phyloP scores from a whole-genome alignment of 2,113 vertebrate genomes.

The Heteronetta atricapilla region DNA sequence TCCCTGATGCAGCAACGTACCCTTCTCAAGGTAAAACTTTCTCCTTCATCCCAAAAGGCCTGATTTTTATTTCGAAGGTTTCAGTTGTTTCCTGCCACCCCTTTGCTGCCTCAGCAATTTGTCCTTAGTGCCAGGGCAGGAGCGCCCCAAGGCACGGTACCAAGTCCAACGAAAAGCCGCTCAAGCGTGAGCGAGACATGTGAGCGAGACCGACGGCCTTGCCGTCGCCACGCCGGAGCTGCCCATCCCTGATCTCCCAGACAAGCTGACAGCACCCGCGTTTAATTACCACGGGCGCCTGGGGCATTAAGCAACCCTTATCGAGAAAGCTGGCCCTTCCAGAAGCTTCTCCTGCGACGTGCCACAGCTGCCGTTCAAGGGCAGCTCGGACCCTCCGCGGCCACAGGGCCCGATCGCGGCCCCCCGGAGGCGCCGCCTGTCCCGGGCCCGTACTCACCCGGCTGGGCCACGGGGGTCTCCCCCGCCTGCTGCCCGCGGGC shows the following conservation, averaged over 20 bases:
- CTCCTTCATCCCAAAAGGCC: neutral
- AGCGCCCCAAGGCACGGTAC: neutral
- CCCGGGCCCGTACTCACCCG: conserved; percentile 76
- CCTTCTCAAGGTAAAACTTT: rapidly evolving
- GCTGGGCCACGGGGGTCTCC: conserved; percentile 63
- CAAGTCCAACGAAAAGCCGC: too few species aligned
- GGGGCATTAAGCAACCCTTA: neutral
- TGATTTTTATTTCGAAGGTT: neutral
- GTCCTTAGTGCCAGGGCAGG: rapidly evolving
- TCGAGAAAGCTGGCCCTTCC: neutral
- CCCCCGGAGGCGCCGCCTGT: too few species aligned
- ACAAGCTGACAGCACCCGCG: neutral
- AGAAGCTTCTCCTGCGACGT: neutral
- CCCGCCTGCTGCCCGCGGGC: conserved; percentile 80
- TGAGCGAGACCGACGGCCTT: too few species aligned
- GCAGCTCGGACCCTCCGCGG: neutral
- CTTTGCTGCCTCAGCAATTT: neutral
- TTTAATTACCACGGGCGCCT: neutral
- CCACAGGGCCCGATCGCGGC: neutral
- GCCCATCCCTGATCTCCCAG: neutral
- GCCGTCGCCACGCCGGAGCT: neutral
- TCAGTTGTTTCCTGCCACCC: neutral
- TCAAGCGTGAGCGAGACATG: too few species aligned
- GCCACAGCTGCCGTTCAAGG: neutral
- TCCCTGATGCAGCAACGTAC: neutral